phyloP scores from a whole-genome alignment of 2,888 invertebrate genomes.

The Chrysolina oricalcia region DNA sequence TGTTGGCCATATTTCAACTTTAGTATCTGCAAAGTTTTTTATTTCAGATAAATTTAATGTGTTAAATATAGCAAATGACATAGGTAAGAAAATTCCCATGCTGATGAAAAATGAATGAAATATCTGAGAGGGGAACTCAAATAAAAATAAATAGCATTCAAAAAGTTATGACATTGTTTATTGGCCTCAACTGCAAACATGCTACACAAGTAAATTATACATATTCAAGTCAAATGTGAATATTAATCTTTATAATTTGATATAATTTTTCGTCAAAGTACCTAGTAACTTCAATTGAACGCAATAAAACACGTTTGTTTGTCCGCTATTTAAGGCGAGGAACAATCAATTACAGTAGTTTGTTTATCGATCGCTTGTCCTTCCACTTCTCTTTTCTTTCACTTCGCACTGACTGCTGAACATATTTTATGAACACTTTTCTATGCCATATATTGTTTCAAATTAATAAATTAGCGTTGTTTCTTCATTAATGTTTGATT shows the following conservation, averaged over 20 bases:
- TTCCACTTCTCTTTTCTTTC: background rate
- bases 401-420: background rate
- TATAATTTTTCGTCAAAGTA: background rate
- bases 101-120: background rate
- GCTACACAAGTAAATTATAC: slow-evolving; percentile 4
- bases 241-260: background rate
- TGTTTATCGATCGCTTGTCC: slow-evolving; percentile 51
- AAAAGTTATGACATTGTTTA: background rate
- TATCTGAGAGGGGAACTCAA: background rate
- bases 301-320: slow-evolving; percentile 43
- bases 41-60: background rate
- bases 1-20: slow-evolving; percentile 65
- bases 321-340: slow-evolving; percentile 33
- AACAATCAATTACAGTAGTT: slow-evolving; percentile 54
- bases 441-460: background rate
- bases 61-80: background rate
- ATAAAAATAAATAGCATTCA: background rate
- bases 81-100: background rate
- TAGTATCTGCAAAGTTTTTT: background rate
- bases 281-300: slow-evolving; percentile 14
- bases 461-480: background rate
- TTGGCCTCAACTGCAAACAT: background rate
- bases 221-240: background rate
- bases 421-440: slow-evolving; percentile 5
- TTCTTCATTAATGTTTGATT: background rate